These are phyloP conservation scores for Ridgeia piscesae DNA, from an alignment of 1,140 invertebrate species.

Conservation along the genomic window DNA sequence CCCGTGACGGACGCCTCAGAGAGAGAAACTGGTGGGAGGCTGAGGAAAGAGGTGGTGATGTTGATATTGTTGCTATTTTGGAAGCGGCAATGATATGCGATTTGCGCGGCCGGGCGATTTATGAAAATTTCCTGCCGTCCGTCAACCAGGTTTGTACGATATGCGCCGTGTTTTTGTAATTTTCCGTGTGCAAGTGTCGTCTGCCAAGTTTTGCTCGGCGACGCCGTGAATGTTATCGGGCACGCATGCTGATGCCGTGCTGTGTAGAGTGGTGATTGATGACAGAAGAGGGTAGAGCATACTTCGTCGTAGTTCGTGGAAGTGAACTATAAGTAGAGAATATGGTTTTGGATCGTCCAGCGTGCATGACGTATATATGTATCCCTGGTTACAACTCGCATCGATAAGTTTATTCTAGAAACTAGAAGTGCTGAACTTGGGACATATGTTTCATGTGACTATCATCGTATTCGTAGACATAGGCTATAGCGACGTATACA, in stretches of 20 bases:
- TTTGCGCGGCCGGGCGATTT: not conserved
- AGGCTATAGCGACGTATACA: too few species aligned
- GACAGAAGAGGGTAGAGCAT: not conserved
- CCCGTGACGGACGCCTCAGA: not conserved
- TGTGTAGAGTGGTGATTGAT: not conserved
- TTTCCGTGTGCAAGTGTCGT: not conserved
- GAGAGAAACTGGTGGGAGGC: not conserved
- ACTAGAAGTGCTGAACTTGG: not conserved
- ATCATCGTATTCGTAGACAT: too few species aligned
- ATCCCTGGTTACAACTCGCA: not conserved
- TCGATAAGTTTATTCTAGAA: not conserved
- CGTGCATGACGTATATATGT: not conserved
- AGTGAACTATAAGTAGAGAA: not conserved
- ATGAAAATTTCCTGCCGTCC: slow-evolving; percentile 4
- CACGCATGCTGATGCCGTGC: not conserved
- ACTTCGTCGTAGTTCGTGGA: not conserved
- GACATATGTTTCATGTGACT: not conserved
- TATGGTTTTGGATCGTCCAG: not conserved
- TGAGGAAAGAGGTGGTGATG: not conserved
- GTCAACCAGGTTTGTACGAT: not conserved
- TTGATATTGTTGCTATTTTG: not conserved
- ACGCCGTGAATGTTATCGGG: not conserved
- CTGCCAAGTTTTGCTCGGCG: not conserved
- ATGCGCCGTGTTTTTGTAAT: not conserved
- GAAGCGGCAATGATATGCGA: not conserved